phyloP scores from a whole-genome alignment of 2,888 invertebrate species.

The Machimus atricapillus region DNA sequence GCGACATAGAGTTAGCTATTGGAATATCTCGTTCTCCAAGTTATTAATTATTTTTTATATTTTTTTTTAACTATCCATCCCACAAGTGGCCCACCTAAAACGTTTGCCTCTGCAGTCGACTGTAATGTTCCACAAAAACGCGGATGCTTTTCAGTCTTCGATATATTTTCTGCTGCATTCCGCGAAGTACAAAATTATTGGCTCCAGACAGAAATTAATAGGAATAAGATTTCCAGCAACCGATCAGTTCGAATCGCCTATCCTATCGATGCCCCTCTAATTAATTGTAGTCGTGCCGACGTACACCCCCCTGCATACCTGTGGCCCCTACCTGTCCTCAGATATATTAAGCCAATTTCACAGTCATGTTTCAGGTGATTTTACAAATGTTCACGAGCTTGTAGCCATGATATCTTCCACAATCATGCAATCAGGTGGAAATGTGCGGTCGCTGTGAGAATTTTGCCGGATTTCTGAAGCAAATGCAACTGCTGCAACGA shows the following conservation, averaged over 20 bases:
- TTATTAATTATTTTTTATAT: background rate
- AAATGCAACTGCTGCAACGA: background rate
- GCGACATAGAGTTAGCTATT: constrained; percentile 9
- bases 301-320: background rate
- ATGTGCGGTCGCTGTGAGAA: background rate
- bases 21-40: background rate
- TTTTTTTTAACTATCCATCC: background rate
- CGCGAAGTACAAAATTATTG: background rate
- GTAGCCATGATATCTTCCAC: background rate
- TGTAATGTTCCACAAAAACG: background rate
- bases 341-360: background rate
- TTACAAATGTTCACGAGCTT: constrained; percentile 20
- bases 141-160: background rate
- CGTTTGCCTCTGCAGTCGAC: background rate
- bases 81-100: constrained; percentile 8
- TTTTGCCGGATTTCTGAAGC: background rate
- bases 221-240: background rate
- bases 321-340: background rate
- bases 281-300: constrained; percentile 4
- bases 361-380: constrained; percentile 10
- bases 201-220: background rate
- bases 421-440: background rate
- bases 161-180: background rate
- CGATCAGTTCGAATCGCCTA: background rate
- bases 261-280: background rate